phyloP scores from a whole-genome alignment of 2,113 vertebrate genomes.

The Phocoena phocoena region DNA sequence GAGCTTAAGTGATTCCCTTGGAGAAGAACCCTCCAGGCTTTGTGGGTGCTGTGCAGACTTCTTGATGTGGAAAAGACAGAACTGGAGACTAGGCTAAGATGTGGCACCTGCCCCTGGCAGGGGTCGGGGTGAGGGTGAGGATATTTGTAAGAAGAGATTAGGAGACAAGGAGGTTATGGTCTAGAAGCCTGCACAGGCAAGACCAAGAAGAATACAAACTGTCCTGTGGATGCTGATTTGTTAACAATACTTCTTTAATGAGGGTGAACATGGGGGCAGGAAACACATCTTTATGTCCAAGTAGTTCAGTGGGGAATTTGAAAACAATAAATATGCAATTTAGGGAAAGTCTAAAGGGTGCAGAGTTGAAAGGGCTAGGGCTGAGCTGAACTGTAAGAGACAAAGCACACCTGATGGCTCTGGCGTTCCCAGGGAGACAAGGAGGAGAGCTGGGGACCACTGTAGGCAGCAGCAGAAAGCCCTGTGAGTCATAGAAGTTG shows the following conservation, averaged over 20 bases:
- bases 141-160: neutral
- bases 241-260: neutral
- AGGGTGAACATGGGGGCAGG: neutral
- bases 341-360: neutral
- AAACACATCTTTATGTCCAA: neutral
- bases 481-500: fast-evolving
- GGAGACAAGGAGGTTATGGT: neutral
- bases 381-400: no score
- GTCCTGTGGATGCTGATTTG: fast-evolving
- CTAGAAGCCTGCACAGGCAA: no score
- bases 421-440: fast-evolving
- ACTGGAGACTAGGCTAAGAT: neutral
- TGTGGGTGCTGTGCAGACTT: fast-evolving
- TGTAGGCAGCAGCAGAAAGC: neutral
- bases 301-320: neutral
- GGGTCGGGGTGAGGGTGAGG: no score
- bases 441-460: neutral
- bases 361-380: neutral
- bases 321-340: neutral
- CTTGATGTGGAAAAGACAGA: fast-evolving
- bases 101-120: fast-evolving
- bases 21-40: neutral
- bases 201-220: neutral
- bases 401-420: fast-evolving
- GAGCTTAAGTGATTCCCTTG: neutral